phyloP scores from a whole-genome alignment of 2,888 invertebrate species.

The Acrobasis repandana region DNA sequence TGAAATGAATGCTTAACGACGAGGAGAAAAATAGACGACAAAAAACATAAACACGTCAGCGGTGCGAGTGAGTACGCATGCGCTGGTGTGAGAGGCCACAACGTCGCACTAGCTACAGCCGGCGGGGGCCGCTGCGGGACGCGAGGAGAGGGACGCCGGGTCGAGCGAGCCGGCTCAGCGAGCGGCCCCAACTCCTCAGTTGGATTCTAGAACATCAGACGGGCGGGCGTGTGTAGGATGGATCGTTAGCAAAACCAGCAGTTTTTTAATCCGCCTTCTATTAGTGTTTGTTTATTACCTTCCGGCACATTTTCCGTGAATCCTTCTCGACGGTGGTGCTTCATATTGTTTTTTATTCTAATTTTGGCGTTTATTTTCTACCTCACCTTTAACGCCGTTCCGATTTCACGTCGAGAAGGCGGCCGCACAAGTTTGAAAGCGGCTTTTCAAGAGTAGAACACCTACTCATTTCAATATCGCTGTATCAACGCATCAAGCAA shows the following conservation, averaged over 20 bases:
- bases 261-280: slow-evolving; percentile 84
- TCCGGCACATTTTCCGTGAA: slow-evolving; percentile 73
- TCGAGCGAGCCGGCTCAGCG: slow-evolving; percentile 53
- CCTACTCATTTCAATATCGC: slow-evolving; percentile 74
- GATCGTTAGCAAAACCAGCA: slow-evolving; percentile 82
- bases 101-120: slow-evolving; percentile 53
- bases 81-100: slow-evolving; percentile 64
- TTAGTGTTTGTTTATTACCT: slow-evolving; percentile 80
- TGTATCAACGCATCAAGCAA: slow-evolving; percentile 71
- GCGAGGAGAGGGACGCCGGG: slow-evolving; percentile 45
- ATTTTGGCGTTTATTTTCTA: slow-evolving; percentile 67
- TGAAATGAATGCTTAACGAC: slow-evolving; percentile 40
- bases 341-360: slow-evolving; percentile 47
- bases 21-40: slow-evolving; percentile 60
- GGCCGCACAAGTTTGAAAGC: slow-evolving; percentile 80
- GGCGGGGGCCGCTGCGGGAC: slow-evolving; percentile 43
- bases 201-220: slow-evolving; percentile 82
- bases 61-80: slow-evolving; percentile 73
- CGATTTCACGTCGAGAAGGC: slow-evolving; percentile 82
- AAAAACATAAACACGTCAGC: slow-evolving; percentile 81
- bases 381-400: slow-evolving; percentile 66
- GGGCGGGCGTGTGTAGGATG: slow-evolving; percentile 82
- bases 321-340: slow-evolving; percentile 81
- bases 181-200: slow-evolving; percentile 60
- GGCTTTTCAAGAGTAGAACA: slow-evolving; percentile 79